phyloP scores from a whole-genome alignment of 1,140 invertebrate genomes.

The Plutomurus gul region DNA sequence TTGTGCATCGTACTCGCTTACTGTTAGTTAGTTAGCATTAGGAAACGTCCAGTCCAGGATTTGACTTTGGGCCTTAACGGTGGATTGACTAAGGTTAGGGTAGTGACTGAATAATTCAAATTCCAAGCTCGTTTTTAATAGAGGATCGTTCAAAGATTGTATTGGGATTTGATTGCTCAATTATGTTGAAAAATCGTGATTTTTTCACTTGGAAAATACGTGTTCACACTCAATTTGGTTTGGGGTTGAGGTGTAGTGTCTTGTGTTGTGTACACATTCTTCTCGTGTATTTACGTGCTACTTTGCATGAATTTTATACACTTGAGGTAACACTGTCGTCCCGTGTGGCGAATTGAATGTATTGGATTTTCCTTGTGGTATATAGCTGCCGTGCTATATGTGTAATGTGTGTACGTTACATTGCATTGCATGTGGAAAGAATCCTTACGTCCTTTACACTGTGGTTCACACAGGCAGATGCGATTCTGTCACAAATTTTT shows the following conservation, averaged over 20 bases:
- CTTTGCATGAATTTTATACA: background rate
- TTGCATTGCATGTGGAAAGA: too few species aligned
- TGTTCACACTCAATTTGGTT: slow-evolving; percentile 7
- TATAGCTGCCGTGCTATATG: too few species aligned
- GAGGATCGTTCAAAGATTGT: background rate
- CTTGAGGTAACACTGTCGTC: background rate
- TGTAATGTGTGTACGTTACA: too few species aligned
- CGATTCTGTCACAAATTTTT: background rate
- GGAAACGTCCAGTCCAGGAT: too few species aligned
- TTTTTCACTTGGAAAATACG: slow-evolving; percentile 11
- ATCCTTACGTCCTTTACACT: too few species aligned
- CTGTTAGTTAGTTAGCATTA: too few species aligned
- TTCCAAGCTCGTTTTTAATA: background rate
- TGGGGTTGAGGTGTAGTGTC: background rate
- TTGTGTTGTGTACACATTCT: background rate
- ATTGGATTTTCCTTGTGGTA: background rate
- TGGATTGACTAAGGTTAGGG: slow-evolving; percentile 15
- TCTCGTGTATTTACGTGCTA: background rate
- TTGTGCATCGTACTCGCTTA: too few species aligned
- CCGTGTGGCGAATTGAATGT: background rate
- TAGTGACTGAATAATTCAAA: background rate
- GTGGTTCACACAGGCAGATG: too few species aligned
- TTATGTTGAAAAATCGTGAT: slow-evolving; percentile 10
- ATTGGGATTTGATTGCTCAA: background rate
- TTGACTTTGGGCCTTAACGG: too few species aligned